Evolutionary conservation across 2,797 vertebrate genomes (phyloP).

Genomic region (Florisuga fusca): DNA sequence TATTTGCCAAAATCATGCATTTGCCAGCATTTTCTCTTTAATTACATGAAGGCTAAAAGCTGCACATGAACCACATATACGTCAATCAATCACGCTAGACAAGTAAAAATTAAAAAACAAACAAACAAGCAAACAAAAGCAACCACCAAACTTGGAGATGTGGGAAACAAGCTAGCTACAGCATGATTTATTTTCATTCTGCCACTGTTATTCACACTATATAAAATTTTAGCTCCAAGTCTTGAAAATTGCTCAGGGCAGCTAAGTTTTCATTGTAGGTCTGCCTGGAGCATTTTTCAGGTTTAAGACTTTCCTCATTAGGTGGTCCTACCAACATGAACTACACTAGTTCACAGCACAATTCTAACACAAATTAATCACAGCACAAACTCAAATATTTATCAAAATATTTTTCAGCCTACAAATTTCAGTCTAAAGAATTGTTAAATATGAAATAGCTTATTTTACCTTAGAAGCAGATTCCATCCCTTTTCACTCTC

Average conservation of each 20-base stretch:
- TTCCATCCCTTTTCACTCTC: conserved; percentile 83
- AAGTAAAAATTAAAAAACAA: not conserved
- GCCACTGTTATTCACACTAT: not conserved
- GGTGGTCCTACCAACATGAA: not conserved
- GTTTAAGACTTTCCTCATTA: not conserved
- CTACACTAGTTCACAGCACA: not conserved
- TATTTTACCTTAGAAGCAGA: conserved; percentile 84
- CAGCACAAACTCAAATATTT: conserved; percentile 26
- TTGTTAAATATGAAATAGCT: conserved; percentile 20
- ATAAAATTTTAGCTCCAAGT: not conserved
- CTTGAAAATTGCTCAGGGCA: not conserved
- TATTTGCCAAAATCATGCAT: not conserved
- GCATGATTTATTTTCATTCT: not conserved
- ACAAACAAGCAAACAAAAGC: no score
- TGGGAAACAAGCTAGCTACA: conserved; percentile 18
- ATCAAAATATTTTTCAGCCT: conserved; percentile 44
- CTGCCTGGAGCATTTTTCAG: not conserved
- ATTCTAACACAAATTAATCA: conserved; percentile 31
- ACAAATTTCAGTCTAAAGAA: conserved; percentile 32
- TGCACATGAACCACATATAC: not conserved
- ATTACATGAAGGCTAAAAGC: not conserved
- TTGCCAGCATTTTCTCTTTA: not conserved
- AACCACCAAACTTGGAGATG: not conserved
- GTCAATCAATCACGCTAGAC: not conserved
- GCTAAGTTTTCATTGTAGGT: not conserved